Percentiles rank a stretch among this genome's conserved stretches.
Conservation (phyloP, 2,113 vertebrate species). For the Sakesphorus luctuosus region DNA sequence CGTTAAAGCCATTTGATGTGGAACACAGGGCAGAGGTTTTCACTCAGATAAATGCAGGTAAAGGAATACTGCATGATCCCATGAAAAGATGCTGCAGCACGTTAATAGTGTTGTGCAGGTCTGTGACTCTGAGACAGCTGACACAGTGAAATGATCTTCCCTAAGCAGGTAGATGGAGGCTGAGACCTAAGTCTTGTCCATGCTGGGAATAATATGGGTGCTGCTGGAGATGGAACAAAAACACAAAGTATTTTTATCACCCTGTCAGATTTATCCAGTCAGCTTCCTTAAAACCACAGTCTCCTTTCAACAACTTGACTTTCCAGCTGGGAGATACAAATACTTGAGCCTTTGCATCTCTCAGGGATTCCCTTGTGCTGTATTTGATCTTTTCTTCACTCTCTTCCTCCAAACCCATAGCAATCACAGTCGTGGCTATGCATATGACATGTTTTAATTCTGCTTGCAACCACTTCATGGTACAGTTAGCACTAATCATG, state of each 20-base stretch:
- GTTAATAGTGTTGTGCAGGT: constrained; percentile 58
- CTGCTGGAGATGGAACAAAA: constrained; percentile 72
- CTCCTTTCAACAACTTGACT: constrained; percentile 75
- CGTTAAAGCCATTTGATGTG: neutral
- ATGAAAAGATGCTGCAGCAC: constrained; percentile 16
- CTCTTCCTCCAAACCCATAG: neutral
- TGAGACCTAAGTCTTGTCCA: constrained; percentile 59
- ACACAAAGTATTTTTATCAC: constrained; percentile 78
- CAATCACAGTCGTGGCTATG: constrained; percentile 7
- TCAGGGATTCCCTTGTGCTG: constrained; percentile 9
- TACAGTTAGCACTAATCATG: neutral
- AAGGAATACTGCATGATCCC: neutral
- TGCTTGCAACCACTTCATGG: neutral
- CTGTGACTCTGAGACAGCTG: constrained; percentile 66
- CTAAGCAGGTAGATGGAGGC: constrained; percentile 65
- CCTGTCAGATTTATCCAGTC: constrained; percentile 76
- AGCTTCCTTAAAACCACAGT: constrained; percentile 75
- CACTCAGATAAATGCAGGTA: neutral
- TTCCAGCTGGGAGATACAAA: constrained; percentile 69
- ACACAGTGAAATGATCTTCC: constrained; percentile 80
- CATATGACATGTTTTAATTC: constrained; percentile 31
- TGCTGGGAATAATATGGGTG: constrained; percentile 68
- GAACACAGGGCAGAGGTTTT: neutral
- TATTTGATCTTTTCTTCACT: constrained; percentile 39
- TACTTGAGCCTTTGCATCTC: constrained; percentile 1